These are phyloP conservation scores for Peromyscus californicus DNA, from an alignment of 2,113 vertebrate species.

Conservation along the genomic window DNA sequence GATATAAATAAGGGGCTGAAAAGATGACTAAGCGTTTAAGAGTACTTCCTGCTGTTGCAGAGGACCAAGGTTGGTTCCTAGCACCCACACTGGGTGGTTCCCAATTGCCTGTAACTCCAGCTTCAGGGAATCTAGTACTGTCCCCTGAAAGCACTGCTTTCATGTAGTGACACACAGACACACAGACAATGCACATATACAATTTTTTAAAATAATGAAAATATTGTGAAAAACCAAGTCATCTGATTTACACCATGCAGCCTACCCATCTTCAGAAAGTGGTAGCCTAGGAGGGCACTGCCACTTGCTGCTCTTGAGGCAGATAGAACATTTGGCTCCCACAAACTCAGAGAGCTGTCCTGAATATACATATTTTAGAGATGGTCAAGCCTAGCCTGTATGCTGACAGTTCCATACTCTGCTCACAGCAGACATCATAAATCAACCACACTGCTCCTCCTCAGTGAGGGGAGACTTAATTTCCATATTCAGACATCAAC, in stretches of 20 bases:
- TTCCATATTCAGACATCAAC: neutral
- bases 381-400: accelerated
- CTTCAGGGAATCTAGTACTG: neutral
- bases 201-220: neutral
- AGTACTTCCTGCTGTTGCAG: neutral
- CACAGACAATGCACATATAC: neutral
- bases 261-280: neutral
- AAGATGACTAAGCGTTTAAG: neutral
- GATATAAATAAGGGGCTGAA: neutral
- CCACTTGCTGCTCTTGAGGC: neutral
- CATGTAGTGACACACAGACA: neutral
- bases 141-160: neutral
- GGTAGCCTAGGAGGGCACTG: too few relatives aligned
- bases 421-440: neutral
- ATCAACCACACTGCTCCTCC: neutral
- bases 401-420: neutral
- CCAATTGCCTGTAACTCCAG: neutral
- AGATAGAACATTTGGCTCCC: neutral
- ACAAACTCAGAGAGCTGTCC: neutral
- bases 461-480: neutral
- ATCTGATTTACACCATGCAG: neutral
- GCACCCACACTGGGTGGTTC: neutral
- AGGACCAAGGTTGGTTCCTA: neutral
- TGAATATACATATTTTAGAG: neutral
- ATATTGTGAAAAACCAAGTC: neutral